phyloP scores from a whole-genome alignment of 35 echinoderm and acorn worm genomes.

The Ptychodera flava region DNA sequence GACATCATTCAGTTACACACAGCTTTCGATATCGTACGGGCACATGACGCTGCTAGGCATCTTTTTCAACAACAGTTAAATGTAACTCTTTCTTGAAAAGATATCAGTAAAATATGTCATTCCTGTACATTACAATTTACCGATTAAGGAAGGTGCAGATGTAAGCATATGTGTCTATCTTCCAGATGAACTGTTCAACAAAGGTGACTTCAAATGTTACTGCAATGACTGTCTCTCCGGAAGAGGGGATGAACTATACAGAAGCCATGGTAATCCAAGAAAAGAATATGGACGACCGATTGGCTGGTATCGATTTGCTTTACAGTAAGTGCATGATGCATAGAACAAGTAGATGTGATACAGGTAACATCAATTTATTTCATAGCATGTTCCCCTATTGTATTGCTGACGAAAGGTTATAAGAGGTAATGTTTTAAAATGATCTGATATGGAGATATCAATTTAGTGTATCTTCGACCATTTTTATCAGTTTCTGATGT shows the following conservation, averaged over 20 bases:
- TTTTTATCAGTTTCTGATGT: no score
- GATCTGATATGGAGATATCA: no score
- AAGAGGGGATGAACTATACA: neutral
- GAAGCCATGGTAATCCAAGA: neutral
- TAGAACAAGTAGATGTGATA: no score
- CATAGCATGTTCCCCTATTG: no score
- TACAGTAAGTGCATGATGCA: neutral
- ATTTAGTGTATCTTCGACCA: no score
- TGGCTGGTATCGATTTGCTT: neutral
- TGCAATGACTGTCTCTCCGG: neutral
- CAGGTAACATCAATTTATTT: no score
- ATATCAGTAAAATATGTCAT: no score
- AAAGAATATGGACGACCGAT: neutral
- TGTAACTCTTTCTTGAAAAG: neutral
- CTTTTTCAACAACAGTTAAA: neutral
- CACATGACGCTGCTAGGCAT: neutral
- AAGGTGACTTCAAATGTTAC: neutral
- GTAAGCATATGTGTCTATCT: neutral
- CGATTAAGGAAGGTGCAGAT: neutral
- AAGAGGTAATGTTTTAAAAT: no score
- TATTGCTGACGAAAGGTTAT: no score
- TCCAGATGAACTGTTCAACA: neutral
- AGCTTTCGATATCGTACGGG: neutral
- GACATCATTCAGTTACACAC: no score
- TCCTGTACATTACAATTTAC: neutral